These are phyloP conservation scores for Ophion slaviceki DNA, from an alignment of 2,888 invertebrate genomes.

Conservation along the genomic window DNA sequence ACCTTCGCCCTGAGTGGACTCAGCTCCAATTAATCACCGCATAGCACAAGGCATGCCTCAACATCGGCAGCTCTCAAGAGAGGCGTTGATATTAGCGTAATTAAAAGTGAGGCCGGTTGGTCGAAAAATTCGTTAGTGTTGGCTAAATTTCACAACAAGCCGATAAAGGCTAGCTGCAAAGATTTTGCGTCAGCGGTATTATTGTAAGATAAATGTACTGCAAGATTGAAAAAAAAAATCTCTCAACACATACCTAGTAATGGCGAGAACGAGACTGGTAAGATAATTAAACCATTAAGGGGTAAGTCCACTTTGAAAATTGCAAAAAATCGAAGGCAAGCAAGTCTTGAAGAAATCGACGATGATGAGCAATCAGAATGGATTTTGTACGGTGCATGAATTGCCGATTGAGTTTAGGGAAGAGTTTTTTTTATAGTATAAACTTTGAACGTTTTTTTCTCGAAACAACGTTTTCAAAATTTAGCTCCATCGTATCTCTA, in stretches of 20 bases:
- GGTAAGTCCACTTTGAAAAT: no score
- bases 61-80: slow-evolving; percentile 41
- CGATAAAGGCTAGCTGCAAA: background rate
- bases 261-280: background rate
- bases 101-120: slow-evolving; percentile 40
- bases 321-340: no score
- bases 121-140: slow-evolving; percentile 7
- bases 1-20: slow-evolving; percentile 25
- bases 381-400: no score
- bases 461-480: no score
- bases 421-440: no score
- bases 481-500: no score
- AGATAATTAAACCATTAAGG: background rate
- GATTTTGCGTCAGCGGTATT: background rate
- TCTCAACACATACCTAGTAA: no score
- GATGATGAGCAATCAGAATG: no score
- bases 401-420: no score
- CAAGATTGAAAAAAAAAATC: no score
- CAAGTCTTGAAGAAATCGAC: no score
- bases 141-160: background rate
- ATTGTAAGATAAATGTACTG: background rate
- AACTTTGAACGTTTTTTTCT: no score
- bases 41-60: slow-evolving; percentile 61
- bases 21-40: slow-evolving; percentile 43
- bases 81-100: slow-evolving; percentile 25